Base-by-base conservation (phyloP, 2,888 invertebrate species). In the Hirtodrosophila trivittata region DNA sequence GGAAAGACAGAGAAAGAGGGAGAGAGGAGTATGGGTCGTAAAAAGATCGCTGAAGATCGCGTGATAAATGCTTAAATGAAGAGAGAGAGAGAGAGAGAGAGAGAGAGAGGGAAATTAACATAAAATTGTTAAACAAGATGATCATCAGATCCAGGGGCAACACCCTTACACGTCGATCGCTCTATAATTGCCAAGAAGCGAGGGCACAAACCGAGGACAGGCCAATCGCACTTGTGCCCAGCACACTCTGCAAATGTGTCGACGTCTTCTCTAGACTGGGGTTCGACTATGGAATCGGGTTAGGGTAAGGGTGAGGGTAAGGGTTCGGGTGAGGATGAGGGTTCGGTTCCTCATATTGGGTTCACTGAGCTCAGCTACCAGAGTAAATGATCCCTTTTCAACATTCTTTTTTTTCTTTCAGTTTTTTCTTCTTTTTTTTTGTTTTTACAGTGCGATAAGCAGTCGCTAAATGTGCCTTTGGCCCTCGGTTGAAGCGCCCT, bases 161-260 rank as follows among this genome's bases (percentile, higher is more conserved):
- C 60, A 75, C 66, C 66, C 75, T 68, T 43, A 26, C 14, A 26
- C 41, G 37, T 41, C 59, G 51, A 50, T 58, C 45, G 51, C 54
- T 43, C 45, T 54, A 65, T 77, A 80, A 77, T 77, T 77, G 73
- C 66, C 38, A n/a, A 25, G 21, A 12, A 28, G 1, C 47, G 38
- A 42, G 49, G 57, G 54, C 58, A 50, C n/a, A 39, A 49, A 38
- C 37, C 49, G 30, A 25, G 39, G 45, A 55, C 37, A 54, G 51
- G 41, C 13, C 60, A 39, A 10, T 52, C 41, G 51, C 77, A 84
- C 84, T 87, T 83, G 83, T 85, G 83, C 78, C 67, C 62, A 78
- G 83, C 83, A 85, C 87, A 86, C 83, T 86, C 83, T 82, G 76
- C 74, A 82, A 86, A 82, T 85, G 85, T 85, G 78, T 74, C 77